Conservation (phyloP, 2,888 invertebrate genomes). For the Drosophila planitibia region DNA sequence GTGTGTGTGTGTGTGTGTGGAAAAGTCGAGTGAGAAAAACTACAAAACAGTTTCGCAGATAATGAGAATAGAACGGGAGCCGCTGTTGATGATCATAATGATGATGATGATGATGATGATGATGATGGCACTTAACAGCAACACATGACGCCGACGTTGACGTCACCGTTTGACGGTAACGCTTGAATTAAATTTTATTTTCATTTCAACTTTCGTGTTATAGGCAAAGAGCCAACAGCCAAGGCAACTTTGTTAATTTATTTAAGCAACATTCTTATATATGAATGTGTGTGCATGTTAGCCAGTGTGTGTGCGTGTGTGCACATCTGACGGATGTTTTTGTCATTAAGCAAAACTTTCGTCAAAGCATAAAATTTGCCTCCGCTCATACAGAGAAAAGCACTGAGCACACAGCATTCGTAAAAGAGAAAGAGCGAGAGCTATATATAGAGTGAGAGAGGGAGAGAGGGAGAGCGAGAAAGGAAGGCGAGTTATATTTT, state of each 20-base stretch:
- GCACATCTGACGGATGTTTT: conserved; percentile 62
- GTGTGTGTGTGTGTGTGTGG: conserved; percentile 27
- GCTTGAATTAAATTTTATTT: conserved; percentile 74
- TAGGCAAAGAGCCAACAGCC: conserved; percentile 70
- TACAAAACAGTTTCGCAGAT: conserved; percentile 66
- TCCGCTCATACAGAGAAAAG: conserved; percentile 37
- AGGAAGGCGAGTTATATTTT: conserved; percentile 38
- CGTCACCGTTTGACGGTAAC: conserved; percentile 22
- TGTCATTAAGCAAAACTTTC: conserved; percentile 76
- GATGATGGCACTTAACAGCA: conserved; percentile 70
- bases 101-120: conserved; percentile 53
- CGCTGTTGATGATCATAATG: conserved; percentile 38
- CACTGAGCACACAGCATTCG: conserved; percentile 9
- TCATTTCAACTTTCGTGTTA: conserved; percentile 70
- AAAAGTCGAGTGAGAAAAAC: conserved; percentile 47
- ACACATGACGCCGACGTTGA: conserved; percentile 59
- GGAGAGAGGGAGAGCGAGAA: neutral
- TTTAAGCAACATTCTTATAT: conserved; percentile 68
- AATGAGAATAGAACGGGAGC: conserved; percentile 52
- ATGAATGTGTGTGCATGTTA: conserved; percentile 15
- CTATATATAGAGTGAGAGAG: neutral
- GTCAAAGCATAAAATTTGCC: conserved; percentile 71
- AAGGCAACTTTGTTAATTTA: conserved; percentile 74
- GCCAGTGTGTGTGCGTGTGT: conserved; percentile 7
- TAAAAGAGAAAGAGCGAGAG: neutral